These are phyloP conservation scores for Solenodon paradoxus DNA, from an alignment of 2,113 vertebrate species.

Conservation along the genomic window DNA sequence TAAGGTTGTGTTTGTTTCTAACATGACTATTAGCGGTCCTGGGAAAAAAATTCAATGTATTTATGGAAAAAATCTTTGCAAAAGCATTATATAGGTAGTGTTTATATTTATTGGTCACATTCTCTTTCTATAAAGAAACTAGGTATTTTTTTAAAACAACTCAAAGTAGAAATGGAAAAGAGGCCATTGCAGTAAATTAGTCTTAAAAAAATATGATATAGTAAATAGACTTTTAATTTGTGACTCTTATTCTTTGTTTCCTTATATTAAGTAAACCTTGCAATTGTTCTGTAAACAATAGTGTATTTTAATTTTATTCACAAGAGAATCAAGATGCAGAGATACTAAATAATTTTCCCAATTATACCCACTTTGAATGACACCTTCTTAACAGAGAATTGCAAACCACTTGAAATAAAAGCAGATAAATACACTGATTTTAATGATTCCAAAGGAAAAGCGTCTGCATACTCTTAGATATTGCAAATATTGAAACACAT, in stretches of 20 bases:
- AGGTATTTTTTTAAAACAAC: background rate
- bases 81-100: background rate
- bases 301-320: background rate
- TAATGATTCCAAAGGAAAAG: background rate
- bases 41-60: background rate
- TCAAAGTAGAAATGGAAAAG: background rate
- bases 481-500: background rate
- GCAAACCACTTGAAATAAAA: background rate
- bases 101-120: background rate
- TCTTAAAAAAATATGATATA: background rate
- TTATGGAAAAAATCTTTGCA: conserved; percentile 21
- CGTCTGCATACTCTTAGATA: background rate
- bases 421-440: background rate
- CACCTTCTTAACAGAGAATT: background rate
- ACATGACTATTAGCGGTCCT: background rate
- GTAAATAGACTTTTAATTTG: background rate
- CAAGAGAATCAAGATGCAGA: background rate
- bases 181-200: background rate
- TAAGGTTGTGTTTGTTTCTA: conserved; percentile 47
- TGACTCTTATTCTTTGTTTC: background rate
- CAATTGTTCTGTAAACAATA: background rate
- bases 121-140: background rate
- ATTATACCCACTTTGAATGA: background rate
- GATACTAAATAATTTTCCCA: background rate
- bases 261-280: background rate